Evolutionary conservation across 2,113 vertebrate species (phyloP).

Genomic region (Vombatus ursinus): DNA sequence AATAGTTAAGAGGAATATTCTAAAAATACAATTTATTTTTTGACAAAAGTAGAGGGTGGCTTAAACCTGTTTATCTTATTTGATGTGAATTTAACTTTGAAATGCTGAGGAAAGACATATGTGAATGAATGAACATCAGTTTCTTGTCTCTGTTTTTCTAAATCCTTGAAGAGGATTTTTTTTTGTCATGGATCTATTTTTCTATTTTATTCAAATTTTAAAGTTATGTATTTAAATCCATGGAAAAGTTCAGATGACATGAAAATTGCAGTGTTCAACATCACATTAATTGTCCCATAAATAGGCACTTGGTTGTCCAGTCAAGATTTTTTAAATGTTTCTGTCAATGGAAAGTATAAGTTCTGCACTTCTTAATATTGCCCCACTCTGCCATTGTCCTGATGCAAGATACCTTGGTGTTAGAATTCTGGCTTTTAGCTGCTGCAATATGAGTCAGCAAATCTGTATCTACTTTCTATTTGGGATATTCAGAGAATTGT

Average conservation of each 20-base stretch:
- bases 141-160: slow-evolving; percentile 4
- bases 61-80: slow-evolving; percentile 16
- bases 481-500: not conserved
- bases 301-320: not conserved
- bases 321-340: slow-evolving; percentile 38
- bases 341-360: slow-evolving; percentile 8
- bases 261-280: not conserved
- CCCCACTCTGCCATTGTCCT: not conserved
- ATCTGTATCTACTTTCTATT: not conserved
- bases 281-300: not conserved
- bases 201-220: slow-evolving; percentile 18
- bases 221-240: slow-evolving; percentile 9
- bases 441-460: not conserved
- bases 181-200: slow-evolving; percentile 6
- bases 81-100: slow-evolving; percentile 15
- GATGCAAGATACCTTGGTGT: not conserved
- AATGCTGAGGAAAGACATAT: slow-evolving; percentile 7
- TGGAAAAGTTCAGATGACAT: slow-evolving; percentile 14
- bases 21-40: slow-evolving; percentile 22
- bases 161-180: slow-evolving; percentile 8
- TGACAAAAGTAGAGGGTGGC: not conserved
- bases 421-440: not conserved
- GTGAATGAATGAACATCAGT: slow-evolving; percentile 35
- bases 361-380: slow-evolving; percentile 31
- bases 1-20: slow-evolving; percentile 28